Conservation (phyloP, 2,113 vertebrate species). For the Petrocephalus zakoni region DNA sequence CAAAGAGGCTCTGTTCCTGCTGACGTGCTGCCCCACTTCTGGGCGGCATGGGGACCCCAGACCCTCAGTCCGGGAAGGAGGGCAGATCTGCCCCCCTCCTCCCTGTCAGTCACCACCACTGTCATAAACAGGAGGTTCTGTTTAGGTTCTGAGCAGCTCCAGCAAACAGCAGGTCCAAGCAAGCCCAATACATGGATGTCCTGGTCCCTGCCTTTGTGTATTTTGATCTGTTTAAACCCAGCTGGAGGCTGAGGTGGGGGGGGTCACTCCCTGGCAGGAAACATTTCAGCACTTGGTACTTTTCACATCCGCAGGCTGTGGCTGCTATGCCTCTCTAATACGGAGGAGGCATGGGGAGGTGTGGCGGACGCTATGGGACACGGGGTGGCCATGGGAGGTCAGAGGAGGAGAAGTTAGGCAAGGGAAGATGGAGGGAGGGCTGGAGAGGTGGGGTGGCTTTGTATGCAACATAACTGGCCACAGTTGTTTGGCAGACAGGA, state of each 20-base stretch:
- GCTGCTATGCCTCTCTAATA: background rate
- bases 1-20: background rate
- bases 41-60: background rate
- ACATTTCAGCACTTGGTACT: constrained; percentile 53
- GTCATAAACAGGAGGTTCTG: constrained; percentile 38
- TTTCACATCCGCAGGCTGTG: background rate
- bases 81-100: background rate
- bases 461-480: background rate
- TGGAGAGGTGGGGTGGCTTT: background rate
- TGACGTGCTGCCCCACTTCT: background rate
- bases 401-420: background rate
- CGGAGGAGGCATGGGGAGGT: background rate
- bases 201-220: constrained; percentile 39
- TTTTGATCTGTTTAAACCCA: constrained; percentile 40
- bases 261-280: constrained; percentile 45
- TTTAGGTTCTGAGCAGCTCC: constrained; percentile 28
- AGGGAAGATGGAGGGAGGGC: background rate
- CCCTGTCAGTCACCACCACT: constrained; percentile 25
- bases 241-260: constrained; percentile 11
- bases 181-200: constrained; percentile 6
- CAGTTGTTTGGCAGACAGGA: background rate
- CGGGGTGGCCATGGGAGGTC: background rate
- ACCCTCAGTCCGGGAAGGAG: background rate
- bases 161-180: constrained; percentile 37
- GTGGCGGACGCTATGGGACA: background rate